Percentiles rank a stretch among this genome's conserved stretches.
These are phyloP conservation scores for Eospalax fontanierii DNA, from an alignment of 2,797 vertebrate genomes.

Conservation along the genomic window DNA sequence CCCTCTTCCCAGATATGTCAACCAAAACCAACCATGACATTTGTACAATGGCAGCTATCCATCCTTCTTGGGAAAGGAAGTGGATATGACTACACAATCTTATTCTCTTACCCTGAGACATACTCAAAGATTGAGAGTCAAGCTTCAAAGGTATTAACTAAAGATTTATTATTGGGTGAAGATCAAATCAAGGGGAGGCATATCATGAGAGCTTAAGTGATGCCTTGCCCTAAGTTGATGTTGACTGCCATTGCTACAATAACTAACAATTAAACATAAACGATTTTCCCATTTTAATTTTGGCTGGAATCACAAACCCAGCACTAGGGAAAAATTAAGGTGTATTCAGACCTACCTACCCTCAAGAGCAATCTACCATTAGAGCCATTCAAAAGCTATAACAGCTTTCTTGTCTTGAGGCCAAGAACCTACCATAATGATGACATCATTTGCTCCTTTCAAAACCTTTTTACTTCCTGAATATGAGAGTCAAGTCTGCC, in stretches of 20 bases:
- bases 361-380: slow-evolving; percentile 15
- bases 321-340: slow-evolving; percentile 14
- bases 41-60: neutral
- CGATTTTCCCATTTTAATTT: slow-evolving; percentile 22
- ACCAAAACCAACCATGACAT: no score
- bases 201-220: slow-evolving; percentile 7
- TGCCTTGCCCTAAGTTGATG: slow-evolving; percentile 7
- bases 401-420: slow-evolving; percentile 46
- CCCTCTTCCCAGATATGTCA: no score
- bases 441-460: neutral
- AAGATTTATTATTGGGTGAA: neutral
- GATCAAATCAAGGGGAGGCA: neutral
- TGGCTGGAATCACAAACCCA: neutral
- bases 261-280: slow-evolving; percentile 48
- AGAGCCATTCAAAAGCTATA: neutral
- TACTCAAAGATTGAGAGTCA: neutral
- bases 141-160: slow-evolving; percentile 42
- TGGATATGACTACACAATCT: neutral
- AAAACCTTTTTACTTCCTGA: slow-evolving; percentile 54
- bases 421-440: slow-evolving; percentile 16
- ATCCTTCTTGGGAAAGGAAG: neutral
- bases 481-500: neutral
- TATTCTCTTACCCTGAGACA: slow-evolving; percentile 19
- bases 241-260: neutral
- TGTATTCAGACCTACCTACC: neutral